Base-by-base conservation (phyloP, 2,888 invertebrate species). In the Philopedon plagiatum region DNA sequence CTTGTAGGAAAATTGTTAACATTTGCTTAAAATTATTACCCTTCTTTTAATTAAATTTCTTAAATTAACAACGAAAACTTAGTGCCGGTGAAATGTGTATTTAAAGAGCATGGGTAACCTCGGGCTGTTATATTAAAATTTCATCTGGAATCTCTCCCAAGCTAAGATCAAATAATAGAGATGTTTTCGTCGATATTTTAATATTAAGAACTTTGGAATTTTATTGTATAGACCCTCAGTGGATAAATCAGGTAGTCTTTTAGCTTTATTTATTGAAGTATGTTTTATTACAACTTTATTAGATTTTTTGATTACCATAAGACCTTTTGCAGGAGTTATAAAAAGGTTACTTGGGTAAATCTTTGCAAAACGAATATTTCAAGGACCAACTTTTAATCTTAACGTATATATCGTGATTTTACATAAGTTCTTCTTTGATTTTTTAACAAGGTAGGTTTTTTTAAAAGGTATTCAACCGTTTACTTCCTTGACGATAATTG, bases 131-230 rank as follows among this genome's bases (percentile, higher is more conserved):
- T 80, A 80, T 79, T 79, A 78, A 77, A 78, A 78, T 78, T 78
- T 79, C 73, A 76, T 74, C 77, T 75, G 58, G 74, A 75, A 76
- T 76, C 77, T 77, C 75, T 75, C 76, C 73, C 57, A 29, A 70
- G 77, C 77, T 76, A 78, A 80, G 77, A 81, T 78, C 80, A 81
- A 82, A 80, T 81, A 82, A 81, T 79, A 77, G 79, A 80, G 80
- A 80, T 79, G 76, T 79, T 80, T 80, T 78, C 79, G 68, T 79
- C 79, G 81, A 81, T 82, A 81, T 82, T 82, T 81, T 80, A 81
- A 81, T 82, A 82, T 81, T 78, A 78, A 80, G 78, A 78, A 75
- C 78, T 72, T 77, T 79, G 82, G 82, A 82, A 82, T 82, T 81
- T 81, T 79, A 80, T 79, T 70, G 73, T 49, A 29, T 58, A 41